phyloP scores from a whole-genome alignment of 2,113 vertebrate species.

The Mola mola region DNA sequence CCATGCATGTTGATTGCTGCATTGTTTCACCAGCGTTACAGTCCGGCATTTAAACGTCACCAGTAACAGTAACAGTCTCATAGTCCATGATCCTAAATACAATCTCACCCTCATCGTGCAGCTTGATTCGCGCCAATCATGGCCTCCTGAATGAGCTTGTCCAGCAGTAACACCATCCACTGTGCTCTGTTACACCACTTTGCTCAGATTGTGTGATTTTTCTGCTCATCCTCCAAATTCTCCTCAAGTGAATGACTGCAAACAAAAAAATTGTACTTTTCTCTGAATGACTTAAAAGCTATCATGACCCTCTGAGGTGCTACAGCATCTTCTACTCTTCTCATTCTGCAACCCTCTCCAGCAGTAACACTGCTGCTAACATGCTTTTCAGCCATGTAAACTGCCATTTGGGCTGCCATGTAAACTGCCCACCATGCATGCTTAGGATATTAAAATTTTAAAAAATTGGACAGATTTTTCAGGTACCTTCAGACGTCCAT shows the following conservation, averaged over 20 bases:
- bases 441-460: conserved; percentile 25
- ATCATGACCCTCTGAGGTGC: conserved; percentile 27
- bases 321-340: conserved; percentile 15
- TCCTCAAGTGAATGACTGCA: conserved; percentile 30
- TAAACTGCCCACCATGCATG: conserved; percentile 37
- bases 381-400: conserved; percentile 51
- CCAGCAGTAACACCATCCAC: conserved; percentile 24
- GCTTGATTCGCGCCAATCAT: conserved; percentile 17
- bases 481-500: conserved; percentile 32
- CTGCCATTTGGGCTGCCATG: conserved; percentile 40
- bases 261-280: conserved; percentile 24
- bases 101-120: conserved; percentile 3
- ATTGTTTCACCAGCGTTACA: conserved; percentile 1
- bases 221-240: conserved; percentile 28
- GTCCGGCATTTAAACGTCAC: conserved; percentile 4
- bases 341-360: conserved; percentile 32
- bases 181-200: conserved; percentile 20
- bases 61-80: conserved; percentile 16
- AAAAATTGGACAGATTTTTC: conserved; percentile 23
- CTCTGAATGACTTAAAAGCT: conserved; percentile 44
- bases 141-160: conserved; percentile 62
- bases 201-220: too few species aligned
- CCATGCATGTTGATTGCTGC: not conserved
- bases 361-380: conserved; percentile 20
- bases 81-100: conserved; percentile 36